A percentile compares a stretch with the other conserved stretches of the same genome.
These are phyloP conservation scores for Tachystola acroxantha DNA, from an alignment of 2,888 invertebrate genomes.

Conservation along the genomic window DNA sequence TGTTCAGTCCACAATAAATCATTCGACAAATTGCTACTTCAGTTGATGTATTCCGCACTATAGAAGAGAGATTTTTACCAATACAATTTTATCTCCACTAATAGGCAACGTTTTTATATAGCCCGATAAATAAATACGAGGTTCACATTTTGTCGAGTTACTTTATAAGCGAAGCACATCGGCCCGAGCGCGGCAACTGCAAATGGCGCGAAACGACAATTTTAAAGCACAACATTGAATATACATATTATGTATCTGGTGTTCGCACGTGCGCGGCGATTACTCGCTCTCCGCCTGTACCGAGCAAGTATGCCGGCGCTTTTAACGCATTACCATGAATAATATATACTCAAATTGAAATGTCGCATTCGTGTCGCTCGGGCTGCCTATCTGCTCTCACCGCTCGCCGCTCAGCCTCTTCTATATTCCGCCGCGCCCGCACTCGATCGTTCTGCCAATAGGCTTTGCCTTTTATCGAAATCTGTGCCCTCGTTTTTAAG, in stretches of 20 bases:
- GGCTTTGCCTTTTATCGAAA: slow-evolving; percentile 64
- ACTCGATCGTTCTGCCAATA: slow-evolving; percentile 55
- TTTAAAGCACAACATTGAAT: slow-evolving; percentile 74
- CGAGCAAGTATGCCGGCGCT: slow-evolving; percentile 64
- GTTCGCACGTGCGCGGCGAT: slow-evolving; percentile 66
- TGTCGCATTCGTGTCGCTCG: slow-evolving; percentile 72
- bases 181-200: slow-evolving; percentile 50
- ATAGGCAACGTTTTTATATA: slow-evolving; percentile 43
- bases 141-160: slow-evolving; percentile 54
- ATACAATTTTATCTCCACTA: slow-evolving; percentile 31
- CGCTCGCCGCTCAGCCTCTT: slow-evolving; percentile 42
- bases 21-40: too few relatives aligned
- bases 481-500: slow-evolving; percentile 36
- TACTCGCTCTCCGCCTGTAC: slow-evolving; percentile 53
- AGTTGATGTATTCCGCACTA: too few relatives aligned
- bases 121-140: slow-evolving; percentile 52
- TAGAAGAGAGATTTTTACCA: slow-evolving; percentile 18
- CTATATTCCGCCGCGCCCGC: slow-evolving; percentile 51
- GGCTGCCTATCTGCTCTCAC: slow-evolving; percentile 57
- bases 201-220: slow-evolving; percentile 73
- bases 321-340: slow-evolving; percentile 78
- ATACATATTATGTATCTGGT: slow-evolving; percentile 53
- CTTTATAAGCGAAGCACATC: slow-evolving; percentile 68
- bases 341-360: slow-evolving; percentile 77
- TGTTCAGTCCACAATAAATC: too few relatives aligned